Base-by-base conservation (phyloP, 2,113 vertebrate genomes). In the Platysteira castanea region DNA sequence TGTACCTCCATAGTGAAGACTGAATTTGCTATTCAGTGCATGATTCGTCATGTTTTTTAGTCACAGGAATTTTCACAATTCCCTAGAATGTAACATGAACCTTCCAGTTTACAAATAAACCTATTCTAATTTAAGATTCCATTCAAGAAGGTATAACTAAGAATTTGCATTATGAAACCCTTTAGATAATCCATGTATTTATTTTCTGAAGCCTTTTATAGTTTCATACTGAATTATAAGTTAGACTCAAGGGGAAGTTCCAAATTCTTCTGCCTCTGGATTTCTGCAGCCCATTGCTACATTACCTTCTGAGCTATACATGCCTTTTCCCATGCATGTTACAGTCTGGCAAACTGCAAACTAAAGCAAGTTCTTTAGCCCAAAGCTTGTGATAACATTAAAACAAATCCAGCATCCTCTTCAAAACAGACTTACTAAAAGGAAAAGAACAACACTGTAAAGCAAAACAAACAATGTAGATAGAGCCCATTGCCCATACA, bases 271-370 rank as follows among this genome's bases (percentile, higher is more conserved):
- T 41, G 31, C n/a, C 61, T 75, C 50, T 71, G 65, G 22, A 94
- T n/a, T 8, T 56, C 31, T 44, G 54, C 18, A 93, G 67, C 26
- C 19, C 11, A 6, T n/a, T 54, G 24, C 49, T 41, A 27, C 1
- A 0, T 24, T 18, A 57, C 56, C 27, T 68, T 85, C 37, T 35
- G 22, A 19, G 12, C 42, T 41, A 27, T 13, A 41, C 10, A 2
- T 3, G 17, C 17, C n/a, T 63, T 50, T 85, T 56, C 5, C 2
- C 21, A 35, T 5, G 17, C 14, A 54, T 0, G 0, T 33, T 64
- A 42, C 28, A 70, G 17, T 30, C 67, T 23, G 30, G 28, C 56
- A 89, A 87, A 56, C 0, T 11, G 22, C 42, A 74, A 54, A 59
- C 33, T 42, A 47, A 71, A 61, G 24, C 35, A 76, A 79, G 53